phyloP scores from a whole-genome alignment of 2,888 invertebrate genomes.

The Timandra comae region DNA sequence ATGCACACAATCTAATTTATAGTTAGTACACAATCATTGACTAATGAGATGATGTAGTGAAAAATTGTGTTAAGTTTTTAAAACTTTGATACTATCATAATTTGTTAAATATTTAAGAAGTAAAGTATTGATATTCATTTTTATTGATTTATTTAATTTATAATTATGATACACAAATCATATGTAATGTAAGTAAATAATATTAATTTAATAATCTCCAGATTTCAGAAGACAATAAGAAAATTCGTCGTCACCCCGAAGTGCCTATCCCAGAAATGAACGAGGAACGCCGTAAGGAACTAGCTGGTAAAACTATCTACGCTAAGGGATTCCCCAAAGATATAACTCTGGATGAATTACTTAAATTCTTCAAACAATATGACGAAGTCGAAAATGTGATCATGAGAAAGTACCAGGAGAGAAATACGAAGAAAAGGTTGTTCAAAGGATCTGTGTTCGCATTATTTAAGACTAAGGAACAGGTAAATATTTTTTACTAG shows the following conservation, averaged over 20 bases:
- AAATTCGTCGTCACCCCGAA: constrained; percentile 84
- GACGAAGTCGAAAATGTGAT: constrained; percentile 83
- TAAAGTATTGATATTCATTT: constrained; percentile 18
- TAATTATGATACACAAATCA: too few species aligned
- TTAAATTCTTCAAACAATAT: constrained; percentile 83
- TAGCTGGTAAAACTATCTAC: constrained; percentile 87
- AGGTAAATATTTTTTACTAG: constrained; percentile 40
- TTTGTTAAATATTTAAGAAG: not conserved
- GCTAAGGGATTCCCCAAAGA: constrained; percentile 90
- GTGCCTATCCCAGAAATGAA: constrained; percentile 89
- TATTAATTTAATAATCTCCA: too few species aligned
- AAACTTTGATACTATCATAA: too few species aligned
- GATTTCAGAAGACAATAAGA: constrained; percentile 81
- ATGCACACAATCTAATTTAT: too few species aligned
- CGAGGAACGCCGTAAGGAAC: constrained; percentile 87
- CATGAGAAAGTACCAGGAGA: constrained; percentile 79
- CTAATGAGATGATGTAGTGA: too few species aligned
- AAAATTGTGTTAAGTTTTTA: too few species aligned
- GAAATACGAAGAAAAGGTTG: constrained; percentile 77
- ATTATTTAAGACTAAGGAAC: constrained; percentile 88
- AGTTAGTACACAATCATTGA: too few species aligned
- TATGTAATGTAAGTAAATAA: too few species aligned
- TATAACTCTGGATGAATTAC: constrained; percentile 81
- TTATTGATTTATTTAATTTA: constrained; percentile 4
- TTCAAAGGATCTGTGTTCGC: constrained; percentile 97